Conservation (phyloP, 2,797 vertebrate species). For the Poecilia wingei region DNA sequence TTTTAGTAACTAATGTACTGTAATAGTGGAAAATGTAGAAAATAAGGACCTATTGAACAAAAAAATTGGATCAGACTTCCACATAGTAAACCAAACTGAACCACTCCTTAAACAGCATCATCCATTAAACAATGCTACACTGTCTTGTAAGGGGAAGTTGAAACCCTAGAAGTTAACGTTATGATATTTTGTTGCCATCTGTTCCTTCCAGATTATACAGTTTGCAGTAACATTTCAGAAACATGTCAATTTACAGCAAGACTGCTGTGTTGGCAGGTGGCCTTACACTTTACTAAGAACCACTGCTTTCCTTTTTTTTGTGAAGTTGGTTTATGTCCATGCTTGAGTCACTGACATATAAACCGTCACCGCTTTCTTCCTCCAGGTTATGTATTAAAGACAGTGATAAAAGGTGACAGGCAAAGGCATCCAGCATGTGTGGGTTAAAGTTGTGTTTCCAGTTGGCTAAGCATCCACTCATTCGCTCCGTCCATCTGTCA, state of each 20-base stretch:
- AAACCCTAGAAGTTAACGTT: not conserved
- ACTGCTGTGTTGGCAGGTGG: not conserved
- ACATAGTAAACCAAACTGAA: not conserved
- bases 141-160: not conserved
- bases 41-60: not conserved
- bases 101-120: not conserved
- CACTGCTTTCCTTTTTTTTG: not conserved
- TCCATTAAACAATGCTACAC: not conserved
- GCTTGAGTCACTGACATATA: not conserved
- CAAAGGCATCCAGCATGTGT: slow-evolving; percentile 46
- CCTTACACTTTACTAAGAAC: not conserved
- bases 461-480: slow-evolving; percentile 65
- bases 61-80: not conserved
- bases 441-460: slow-evolving; percentile 65
- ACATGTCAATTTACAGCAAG: not conserved
- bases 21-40: not conserved
- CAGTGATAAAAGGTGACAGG: slow-evolving; percentile 51
- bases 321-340: not conserved
- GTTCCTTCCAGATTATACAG: not conserved
- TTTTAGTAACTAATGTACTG: not conserved
- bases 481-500: slow-evolving; percentile 68
- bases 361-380: slow-evolving; percentile 12
- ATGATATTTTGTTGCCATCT: not conserved
- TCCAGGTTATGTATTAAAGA: slow-evolving; percentile 35
- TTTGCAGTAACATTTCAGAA: not conserved